Conservation (phyloP, 2,797 vertebrate genomes). For the Cossypha dichroa region DNA sequence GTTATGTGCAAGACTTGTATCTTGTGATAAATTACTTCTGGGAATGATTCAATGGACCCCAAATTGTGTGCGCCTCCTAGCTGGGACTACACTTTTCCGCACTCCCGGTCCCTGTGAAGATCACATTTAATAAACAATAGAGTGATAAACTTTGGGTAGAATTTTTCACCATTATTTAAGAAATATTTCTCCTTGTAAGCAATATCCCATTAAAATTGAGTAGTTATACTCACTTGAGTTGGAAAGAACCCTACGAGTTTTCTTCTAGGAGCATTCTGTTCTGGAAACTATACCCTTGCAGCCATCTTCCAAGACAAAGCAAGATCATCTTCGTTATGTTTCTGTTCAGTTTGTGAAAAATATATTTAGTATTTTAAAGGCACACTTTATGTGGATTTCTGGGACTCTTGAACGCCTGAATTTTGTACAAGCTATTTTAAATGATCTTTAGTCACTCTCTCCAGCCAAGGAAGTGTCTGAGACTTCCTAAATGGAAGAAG, state of each 20-base stretch:
- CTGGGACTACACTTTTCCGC: not conserved
- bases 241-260: not conserved
- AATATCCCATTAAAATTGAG: not conserved
- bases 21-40: not conserved
- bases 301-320: not conserved
- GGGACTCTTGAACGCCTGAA: not conserved
- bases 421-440: not conserved
- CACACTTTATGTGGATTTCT: not conserved
- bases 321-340: not conserved
- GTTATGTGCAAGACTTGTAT: not conserved
- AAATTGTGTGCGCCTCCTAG: not conserved
- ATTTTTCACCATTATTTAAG: not conserved
- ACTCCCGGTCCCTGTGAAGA: accelerated
- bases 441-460: not conserved
- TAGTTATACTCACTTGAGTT: not conserved
- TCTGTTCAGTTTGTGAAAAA: not conserved
- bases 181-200: not conserved
- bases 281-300: not conserved
- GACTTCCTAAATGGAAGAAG: not conserved
- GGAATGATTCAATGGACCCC: not conserved
- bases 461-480: not conserved
- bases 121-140: not conserved
- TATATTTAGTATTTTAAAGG: not conserved
- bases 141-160: not conserved
- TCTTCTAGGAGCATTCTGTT: not conserved